Conservation (phyloP, 1,140 invertebrate genomes). For the Achatina immaculata region DNA sequence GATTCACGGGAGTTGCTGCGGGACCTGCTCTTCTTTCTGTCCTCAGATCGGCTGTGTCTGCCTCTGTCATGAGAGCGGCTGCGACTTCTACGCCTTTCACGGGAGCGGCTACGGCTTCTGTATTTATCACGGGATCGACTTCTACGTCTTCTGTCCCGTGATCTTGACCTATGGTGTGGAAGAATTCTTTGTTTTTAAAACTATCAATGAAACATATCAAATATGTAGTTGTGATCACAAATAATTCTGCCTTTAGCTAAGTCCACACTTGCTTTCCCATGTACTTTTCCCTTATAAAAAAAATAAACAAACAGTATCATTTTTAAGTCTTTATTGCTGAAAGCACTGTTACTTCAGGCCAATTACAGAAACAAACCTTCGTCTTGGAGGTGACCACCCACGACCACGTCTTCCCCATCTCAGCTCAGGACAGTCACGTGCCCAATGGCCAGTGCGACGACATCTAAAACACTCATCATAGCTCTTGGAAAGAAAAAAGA, state of each 20-base stretch:
- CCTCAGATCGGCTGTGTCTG: conserved; percentile 39
- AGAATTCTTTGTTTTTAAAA: no score
- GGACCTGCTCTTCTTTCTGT: conserved; percentile 33
- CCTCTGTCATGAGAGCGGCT: conserved; percentile 42
- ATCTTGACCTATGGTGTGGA: conserved; percentile 46
- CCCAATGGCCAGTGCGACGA: conserved; percentile 70
- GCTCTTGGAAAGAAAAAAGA: conserved; percentile 49
- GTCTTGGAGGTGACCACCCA: conserved; percentile 55
- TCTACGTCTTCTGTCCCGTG: conserved; percentile 41
- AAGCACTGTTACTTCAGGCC: no score
- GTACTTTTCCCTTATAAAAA: no score
- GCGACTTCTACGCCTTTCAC: conserved; percentile 42
- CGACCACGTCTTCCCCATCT: conserved; percentile 56
- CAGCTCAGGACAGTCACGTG: conserved; percentile 70
- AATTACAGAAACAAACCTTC: conserved; percentile 49
- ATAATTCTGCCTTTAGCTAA: no score
- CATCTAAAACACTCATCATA: conserved; percentile 72
- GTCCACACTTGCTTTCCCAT: no score
- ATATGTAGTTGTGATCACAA: no score
- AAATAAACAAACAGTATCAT: no score
- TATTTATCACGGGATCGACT: no score
- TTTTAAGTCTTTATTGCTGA: no score
- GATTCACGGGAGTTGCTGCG: conserved; percentile 25
- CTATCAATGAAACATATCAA: no score
- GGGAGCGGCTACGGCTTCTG: conserved; percentile 39